Evolutionary conservation across 2,113 vertebrate species (phyloP).

Genomic region (Choloepus hoffmanni): DNA sequence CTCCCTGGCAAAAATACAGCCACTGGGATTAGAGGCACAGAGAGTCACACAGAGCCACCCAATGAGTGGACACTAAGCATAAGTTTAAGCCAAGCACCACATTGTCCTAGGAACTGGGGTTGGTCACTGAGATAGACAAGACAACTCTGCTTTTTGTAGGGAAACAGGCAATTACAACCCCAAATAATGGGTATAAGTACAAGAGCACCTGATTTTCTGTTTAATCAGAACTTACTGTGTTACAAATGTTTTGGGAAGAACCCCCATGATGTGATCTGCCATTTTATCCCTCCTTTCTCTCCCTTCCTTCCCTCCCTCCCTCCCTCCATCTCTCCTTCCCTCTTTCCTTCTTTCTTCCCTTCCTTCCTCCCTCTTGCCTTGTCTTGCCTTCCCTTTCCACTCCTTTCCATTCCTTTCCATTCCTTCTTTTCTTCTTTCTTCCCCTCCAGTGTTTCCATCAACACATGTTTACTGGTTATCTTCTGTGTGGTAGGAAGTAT

Average conservation of each 20-base stretch:
- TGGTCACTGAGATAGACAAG: not conserved
- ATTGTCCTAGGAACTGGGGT: not conserved
- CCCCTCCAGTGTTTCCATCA: not conserved
- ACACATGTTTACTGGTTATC: not conserved
- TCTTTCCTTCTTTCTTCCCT: not conserved
- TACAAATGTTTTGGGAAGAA: not conserved
- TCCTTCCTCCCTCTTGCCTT: not conserved
- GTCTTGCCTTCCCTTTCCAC: too few relatives aligned
- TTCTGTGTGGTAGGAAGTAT: not conserved
- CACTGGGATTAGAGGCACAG: not conserved
- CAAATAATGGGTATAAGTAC: not conserved
- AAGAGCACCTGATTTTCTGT: too few relatives aligned
- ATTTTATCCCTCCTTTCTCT: not conserved
- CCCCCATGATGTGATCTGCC: too few relatives aligned
- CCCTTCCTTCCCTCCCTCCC: too few relatives aligned
- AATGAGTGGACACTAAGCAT: not conserved
- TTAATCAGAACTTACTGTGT: not conserved
- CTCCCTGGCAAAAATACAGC: not conserved
- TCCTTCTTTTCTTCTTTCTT: not conserved
- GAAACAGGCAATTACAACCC: not conserved
- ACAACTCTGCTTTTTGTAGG: not conserved
- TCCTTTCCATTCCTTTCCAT: not conserved
- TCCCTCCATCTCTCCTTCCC: too few relatives aligned
- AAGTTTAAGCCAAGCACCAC: accelerated
- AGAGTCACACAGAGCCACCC: not conserved